Evolutionary conservation across 2,113 vertebrate genomes (phyloP), one percentile per base, ranked within the genome.

Genomic region (Sceloporus tristichus): DNA sequence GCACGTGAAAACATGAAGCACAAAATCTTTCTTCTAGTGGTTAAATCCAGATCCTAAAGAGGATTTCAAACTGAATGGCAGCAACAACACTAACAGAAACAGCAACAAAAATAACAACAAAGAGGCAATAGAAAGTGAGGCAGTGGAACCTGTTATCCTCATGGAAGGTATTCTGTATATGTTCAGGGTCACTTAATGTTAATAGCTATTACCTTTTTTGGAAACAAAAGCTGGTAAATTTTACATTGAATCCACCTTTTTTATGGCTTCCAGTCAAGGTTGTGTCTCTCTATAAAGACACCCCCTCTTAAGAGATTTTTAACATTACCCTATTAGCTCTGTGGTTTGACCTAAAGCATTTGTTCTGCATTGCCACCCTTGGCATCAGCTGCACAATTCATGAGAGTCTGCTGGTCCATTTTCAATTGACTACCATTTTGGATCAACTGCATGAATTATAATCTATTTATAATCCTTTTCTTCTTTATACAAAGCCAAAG

Each of bases 401-500:
- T 29, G 74, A 42, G 59, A 62, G 59, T 19, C 11, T 62, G 18
- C 59, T 62, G 59, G 11, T 11, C 18, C 18, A 62, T 42, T 40
- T 25, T 48, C 25, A 48, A 8, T 48, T 19, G 75, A 9, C 38
- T 77, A 21, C 74, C 38, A 19, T 21, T 75, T 75, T 40, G 38
- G n/a, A 7, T 40, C 21, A 11, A 59, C 27, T 74, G 42, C 25
- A 66, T 83, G 14, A 23, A 74, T 79, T 79, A 78, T 85, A 71
- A 0, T 68, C 65, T 79, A 1, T 92, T n/a, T 87, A 88, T 42
- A 77, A 74, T 29, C 86, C 68, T 18, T 42, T 77, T 79, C 76
- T 89, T 91, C 40, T 85, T 88, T 78, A 4, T 84, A 0, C 48
- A 5, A 11, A 79, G 73, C 87, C 54, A 62, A 62, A 9, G 4